Base-by-base conservation (phyloP, 2,888 invertebrate species). In the Tigriopus californicus region DNA sequence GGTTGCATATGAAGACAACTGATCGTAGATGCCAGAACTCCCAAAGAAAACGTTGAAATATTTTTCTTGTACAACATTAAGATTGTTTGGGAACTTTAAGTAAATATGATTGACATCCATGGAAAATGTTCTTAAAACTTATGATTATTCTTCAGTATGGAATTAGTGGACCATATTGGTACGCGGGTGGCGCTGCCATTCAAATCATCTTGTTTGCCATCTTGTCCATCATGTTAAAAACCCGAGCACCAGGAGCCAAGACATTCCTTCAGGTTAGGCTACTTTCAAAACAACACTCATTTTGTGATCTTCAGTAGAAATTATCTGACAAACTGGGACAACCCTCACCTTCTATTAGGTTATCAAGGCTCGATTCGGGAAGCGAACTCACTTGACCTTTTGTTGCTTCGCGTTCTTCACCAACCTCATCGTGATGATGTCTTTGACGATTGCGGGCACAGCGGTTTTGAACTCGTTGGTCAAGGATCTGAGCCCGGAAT, bases 241-340 rank as follows among this genome's bases (percentile, higher is more conserved):
- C 67, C 22, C 65, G 69, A 25, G 71, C 71, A 1, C 71, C 71
- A 0, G 71, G 71, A 6, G 70, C 71, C 33, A 70, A 71, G 62
- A 71, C 71, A 0, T 71, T 70, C 62, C 66, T 71, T 5, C 71
- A 70, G 61, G 67, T 61, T 6, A 60, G 46, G 10, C 18, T 10
- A 15, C 18, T 5, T n/a, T 15, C 3, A 18, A 44, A 18, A 6
- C 10, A 44, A 5, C 18, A 5, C 3, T 5, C 5, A n/a, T 4
- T 10, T 18, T 3, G 10, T 69, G 22, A 20, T 60, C 2, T 60
- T 11, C 12, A 22, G 12, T 13, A 53, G 11, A n/a, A 22, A 18
- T 12, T 22, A n/a, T 25, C n/a, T 15, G n/a, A 33, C 12, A 33
- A 33, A 33, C 33, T 5, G 3, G 3, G 33, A 44, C 18, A n/a